Base-by-base conservation (phyloP, 2,113 vertebrate genomes). In the Myiagra hebetior region DNA sequence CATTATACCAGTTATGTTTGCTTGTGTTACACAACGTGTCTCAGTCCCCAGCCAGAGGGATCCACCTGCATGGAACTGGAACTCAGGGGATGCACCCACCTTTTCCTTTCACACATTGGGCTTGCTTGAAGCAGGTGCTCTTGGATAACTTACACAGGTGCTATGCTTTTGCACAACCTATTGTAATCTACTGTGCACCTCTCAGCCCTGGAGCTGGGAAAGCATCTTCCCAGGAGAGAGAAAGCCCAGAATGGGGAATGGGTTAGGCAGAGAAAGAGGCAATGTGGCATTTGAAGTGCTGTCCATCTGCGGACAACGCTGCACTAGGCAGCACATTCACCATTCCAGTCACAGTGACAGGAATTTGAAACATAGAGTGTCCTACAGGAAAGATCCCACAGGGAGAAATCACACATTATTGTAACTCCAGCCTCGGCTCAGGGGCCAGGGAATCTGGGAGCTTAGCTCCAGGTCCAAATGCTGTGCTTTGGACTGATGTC, bases 391-490 rank as follows among this genome's bases (percentile, higher is more conserved):
- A 75, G 56, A 70, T 42, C 35, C 76, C 27, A 26, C 2, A 23
- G 31, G 41, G 67, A 87, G 63, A 87, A 95, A 68, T 68, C 49
- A 39, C 8, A 77, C 27, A 11, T 63, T 56, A 55, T 4, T 55
- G 33, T n/a, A 83, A 77, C 59, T 31, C 53, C 50, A 75, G 64
- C 18, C 53, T 57, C 0, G 0, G 82, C 44, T 62, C 72, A 74
- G 75, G 33, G 30, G 35, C 41, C 27, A 15, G 57, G 87, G 81
- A 86, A 85, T 86, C 39, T 83, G 68, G 42, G 46, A 52, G 64
- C 23, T 88, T 7, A 93, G 78, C 81, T 90, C 85, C 85, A 91
- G 88, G 81, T 70, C 70, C 79, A 86, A 93, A 83, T 8, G 35
- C 26, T 49, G 63, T 21, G 72, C 49, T 67, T 77, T 31, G 56